phyloP scores from a whole-genome alignment of 2,113 vertebrate species.

The Theristicus caerulescens region DNA sequence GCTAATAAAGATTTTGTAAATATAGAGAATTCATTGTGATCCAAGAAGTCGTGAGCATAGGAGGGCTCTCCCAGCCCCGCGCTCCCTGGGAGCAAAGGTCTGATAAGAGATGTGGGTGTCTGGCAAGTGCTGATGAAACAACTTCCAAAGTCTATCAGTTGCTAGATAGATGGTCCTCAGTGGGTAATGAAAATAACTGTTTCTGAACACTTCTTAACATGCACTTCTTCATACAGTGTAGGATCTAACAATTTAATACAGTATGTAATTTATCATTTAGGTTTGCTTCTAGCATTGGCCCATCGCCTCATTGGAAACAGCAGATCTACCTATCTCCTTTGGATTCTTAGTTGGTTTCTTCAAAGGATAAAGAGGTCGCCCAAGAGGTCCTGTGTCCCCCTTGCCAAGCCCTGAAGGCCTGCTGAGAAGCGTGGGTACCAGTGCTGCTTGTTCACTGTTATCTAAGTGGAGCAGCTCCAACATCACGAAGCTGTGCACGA shows the following conservation, averaged over 20 bases:
- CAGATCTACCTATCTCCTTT: neutral
- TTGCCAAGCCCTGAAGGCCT: neutral
- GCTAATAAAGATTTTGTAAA: slow-evolving; percentile 40
- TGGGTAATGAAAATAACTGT: neutral
- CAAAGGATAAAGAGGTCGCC: neutral
- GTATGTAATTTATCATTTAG: neutral
- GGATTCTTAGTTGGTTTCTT: neutral
- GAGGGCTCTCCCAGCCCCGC: neutral
- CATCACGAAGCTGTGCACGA: neutral
- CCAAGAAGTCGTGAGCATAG: slow-evolving; percentile 11
- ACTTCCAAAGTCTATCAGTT: slow-evolving; percentile 10
- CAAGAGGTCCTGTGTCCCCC: neutral
- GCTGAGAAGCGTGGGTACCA: fast-evolving
- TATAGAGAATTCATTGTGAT: slow-evolving; percentile 3
- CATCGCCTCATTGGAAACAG: neutral
- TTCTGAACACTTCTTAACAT: neutral
- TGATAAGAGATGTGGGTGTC: slow-evolving; percentile 42
- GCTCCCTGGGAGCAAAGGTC: slow-evolving; percentile 7
- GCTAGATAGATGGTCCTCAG: slow-evolving; percentile 18
- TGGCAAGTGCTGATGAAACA: slow-evolving; percentile 10
- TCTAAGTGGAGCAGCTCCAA: neutral
- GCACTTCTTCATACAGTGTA: neutral
- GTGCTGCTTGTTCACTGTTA: neutral
- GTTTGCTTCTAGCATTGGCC: neutral
- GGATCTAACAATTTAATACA: neutral